Conservation (phyloP, 1,140 invertebrate species). For the Belonocnema kinseyi region DNA sequence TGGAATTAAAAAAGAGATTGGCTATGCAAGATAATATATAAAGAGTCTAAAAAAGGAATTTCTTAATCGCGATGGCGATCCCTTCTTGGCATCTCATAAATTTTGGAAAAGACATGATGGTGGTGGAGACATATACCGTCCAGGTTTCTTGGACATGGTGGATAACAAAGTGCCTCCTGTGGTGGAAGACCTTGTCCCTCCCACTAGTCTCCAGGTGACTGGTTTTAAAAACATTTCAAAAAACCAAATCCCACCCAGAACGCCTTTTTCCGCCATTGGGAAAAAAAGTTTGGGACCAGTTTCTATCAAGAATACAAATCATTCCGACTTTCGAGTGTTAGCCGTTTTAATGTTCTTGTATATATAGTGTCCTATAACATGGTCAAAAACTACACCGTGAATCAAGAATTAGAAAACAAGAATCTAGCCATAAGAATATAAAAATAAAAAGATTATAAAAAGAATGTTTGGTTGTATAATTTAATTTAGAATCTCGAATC, state of each 20-base stretch:
- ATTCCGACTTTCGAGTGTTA: conserved; percentile 47
- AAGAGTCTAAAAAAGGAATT: conserved; percentile 40
- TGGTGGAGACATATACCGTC: conserved; percentile 12
- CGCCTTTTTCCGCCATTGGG: conserved; percentile 39
- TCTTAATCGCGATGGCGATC: conserved; percentile 41
- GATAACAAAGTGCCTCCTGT: conserved; percentile 40
- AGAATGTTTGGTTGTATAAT: not conserved
- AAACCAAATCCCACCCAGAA: conserved; percentile 59
- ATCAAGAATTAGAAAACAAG: not conserved
- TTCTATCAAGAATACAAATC: conserved; percentile 63
- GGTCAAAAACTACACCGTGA: conserved; percentile 31
- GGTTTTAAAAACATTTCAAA: conserved; percentile 34
- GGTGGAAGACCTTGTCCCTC: conserved; percentile 51
- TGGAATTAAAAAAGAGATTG: conserved; percentile 30
- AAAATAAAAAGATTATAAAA: not conserved
- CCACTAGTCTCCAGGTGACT: conserved; percentile 48
- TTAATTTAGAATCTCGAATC: too few relatives aligned
- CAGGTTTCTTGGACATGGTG: not conserved
- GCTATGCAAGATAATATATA: conserved; percentile 6
- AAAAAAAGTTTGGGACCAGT: conserved; percentile 57
- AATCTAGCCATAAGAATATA: not conserved
- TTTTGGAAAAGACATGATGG: conserved; percentile 39
- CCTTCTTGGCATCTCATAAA: conserved; percentile 33
- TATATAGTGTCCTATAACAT: conserved; percentile 32
- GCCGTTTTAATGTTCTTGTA: conserved; percentile 57